Evolutionary conservation across 2,797 vertebrate genomes (phyloP).

Genomic region (Pangasius mekongensis): DNA sequence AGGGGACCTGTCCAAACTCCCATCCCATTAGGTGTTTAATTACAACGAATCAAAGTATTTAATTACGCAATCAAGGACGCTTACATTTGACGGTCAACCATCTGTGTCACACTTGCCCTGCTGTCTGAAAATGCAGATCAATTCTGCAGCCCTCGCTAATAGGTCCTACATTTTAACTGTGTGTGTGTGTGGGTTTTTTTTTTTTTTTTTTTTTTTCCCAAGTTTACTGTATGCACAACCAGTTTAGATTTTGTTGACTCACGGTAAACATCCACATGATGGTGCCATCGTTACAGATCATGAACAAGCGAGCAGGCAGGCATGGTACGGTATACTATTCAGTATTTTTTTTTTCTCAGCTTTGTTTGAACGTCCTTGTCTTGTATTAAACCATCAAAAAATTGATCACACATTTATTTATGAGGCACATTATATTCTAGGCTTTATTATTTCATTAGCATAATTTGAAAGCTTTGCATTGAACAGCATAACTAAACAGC

Average conservation of each 20-base stretch:
- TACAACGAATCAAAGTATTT: constrained; percentile 78
- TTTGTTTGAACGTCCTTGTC: constrained; percentile 33
- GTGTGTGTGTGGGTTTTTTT: background rate
- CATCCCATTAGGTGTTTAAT: constrained; percentile 77
- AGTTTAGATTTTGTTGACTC: constrained; percentile 2
- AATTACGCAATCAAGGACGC: constrained; percentile 76
- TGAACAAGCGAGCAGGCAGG: constrained; percentile 16
- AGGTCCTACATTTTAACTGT: constrained; percentile 54
- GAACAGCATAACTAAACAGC: constrained; percentile 21
- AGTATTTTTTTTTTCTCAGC: constrained; percentile 4
- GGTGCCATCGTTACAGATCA: constrained; percentile 75
- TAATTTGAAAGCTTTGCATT: constrained; percentile 35
- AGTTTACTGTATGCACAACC: background rate
- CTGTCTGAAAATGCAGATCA: constrained; percentile 61
- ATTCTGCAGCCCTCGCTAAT: constrained; percentile 58
- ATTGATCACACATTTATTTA: constrained; percentile 46
- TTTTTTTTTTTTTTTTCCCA: background rate
- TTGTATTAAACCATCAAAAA: constrained; percentile 28
- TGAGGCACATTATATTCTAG: constrained; percentile 35
- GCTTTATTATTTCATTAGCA: constrained; percentile 45
- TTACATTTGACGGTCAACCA: constrained; percentile 76
- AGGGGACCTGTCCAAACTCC: constrained; percentile 65
- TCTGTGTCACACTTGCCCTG: constrained; percentile 66
- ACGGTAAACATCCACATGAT: constrained; percentile 70
- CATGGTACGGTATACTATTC: constrained; percentile 34